Evolutionary conservation across 1,140 invertebrate genomes (phyloP).

Genomic region (Teleogryllus occipitalis): DNA sequence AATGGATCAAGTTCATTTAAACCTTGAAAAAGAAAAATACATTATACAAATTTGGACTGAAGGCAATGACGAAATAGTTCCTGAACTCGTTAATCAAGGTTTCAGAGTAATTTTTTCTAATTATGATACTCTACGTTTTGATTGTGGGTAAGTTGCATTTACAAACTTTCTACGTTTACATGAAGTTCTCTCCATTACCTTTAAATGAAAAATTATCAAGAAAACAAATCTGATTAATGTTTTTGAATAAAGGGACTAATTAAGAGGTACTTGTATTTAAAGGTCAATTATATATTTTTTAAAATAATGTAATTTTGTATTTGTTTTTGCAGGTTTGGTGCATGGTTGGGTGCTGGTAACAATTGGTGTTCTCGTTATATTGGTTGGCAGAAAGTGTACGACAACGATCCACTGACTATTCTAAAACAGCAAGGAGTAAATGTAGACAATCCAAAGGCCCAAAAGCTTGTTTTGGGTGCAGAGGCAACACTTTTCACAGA

Average conservation of each 20-base stretch:
- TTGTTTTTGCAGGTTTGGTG: conserved; percentile 36
- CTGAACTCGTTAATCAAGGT: conserved; percentile 55
- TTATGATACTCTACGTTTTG: conserved; percentile 74
- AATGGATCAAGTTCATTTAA: conserved; percentile 51
- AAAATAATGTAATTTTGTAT: conserved; percentile 17
- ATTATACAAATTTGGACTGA: conserved; percentile 76
- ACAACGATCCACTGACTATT: conserved; percentile 58
- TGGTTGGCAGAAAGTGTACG: conserved; percentile 78
- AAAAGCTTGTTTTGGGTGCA: conserved; percentile 45
- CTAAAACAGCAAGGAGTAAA: conserved; percentile 22
- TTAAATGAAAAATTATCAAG: neutral
- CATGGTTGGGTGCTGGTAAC: conserved; percentile 54
- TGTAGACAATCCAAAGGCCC: neutral
- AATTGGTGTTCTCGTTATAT: conserved; percentile 86
- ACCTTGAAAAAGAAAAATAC: conserved; percentile 61
- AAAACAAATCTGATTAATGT: neutral
- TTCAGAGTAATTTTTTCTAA: conserved; percentile 73
- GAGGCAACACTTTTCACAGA: conserved; percentile 64
- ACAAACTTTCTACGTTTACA: too few relatives aligned
- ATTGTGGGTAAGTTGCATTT: conserved; percentile 57
- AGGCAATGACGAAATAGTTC: conserved; percentile 50
- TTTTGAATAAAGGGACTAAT: neutral
- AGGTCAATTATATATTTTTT: neutral
- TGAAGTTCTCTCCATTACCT: too few relatives aligned
- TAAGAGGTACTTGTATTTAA: neutral